Percentiles rank a stretch among this genome's conserved stretches.
phyloP scores from a whole-genome alignment of 2,888 invertebrate genomes.

The Drosophila rubida region DNA sequence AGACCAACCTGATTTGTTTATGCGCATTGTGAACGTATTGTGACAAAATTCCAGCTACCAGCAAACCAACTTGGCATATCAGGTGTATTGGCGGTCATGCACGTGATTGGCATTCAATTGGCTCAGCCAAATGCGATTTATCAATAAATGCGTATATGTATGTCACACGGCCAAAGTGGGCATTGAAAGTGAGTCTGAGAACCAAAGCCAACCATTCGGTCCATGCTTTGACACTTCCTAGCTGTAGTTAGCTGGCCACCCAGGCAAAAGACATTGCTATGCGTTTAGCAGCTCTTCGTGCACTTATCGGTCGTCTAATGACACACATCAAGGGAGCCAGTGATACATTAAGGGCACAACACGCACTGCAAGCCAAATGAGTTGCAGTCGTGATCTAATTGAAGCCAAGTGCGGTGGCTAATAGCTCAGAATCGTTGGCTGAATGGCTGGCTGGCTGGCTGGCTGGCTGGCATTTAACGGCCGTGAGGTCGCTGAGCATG shows the following conservation, averaged over 20 bases:
- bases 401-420: conserved; percentile 38
- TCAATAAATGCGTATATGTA: conserved; percentile 50
- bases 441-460: neutral
- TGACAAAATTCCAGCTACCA: conserved; percentile 67
- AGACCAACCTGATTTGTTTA: conserved; percentile 46
- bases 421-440: conserved; percentile 40
- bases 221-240: conserved; percentile 32
- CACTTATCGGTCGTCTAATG: conserved; percentile 38
- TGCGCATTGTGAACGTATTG: conserved; percentile 64
- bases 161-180: conserved; percentile 55
- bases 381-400: conserved; percentile 37
- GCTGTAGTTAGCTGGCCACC: conserved; percentile 15
- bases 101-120: conserved; percentile 74
- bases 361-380: conserved; percentile 47
- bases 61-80: conserved; percentile 46
- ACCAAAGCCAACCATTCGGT: conserved; percentile 6
- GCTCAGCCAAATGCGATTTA: conserved; percentile 58
- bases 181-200: conserved; percentile 76
- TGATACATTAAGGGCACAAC: conserved; percentile 64
- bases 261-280: conserved; percentile 21
- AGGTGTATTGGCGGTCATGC: conserved; percentile 66
- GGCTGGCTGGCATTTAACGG: conserved; percentile 21
- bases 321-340: conserved; percentile 30
- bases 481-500: conserved; percentile 36
- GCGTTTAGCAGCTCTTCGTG: conserved; percentile 33